Conservation (phyloP, 2,888 invertebrate species). For the Brachynemurus nebulosus region DNA sequence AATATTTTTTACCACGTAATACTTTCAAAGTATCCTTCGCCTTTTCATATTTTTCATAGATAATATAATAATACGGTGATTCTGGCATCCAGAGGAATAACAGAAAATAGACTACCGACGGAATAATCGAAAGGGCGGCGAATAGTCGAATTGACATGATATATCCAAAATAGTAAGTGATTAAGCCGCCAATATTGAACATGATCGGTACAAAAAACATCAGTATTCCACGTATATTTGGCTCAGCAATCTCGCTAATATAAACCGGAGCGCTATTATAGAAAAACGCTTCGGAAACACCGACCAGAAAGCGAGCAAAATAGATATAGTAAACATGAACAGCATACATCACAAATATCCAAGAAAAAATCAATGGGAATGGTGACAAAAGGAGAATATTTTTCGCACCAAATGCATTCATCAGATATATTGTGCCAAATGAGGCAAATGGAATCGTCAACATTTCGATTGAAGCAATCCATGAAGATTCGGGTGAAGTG, state of each 20-base stretch:
- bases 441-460: background rate
- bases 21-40: slow-evolving; percentile 31
- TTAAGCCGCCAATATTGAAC: slow-evolving; percentile 26
- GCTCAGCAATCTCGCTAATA: slow-evolving; percentile 37
- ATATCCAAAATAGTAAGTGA: slow-evolving; percentile 26
- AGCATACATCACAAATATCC: slow-evolving; percentile 1
- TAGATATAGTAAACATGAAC: background rate
- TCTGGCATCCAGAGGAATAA: slow-evolving; percentile 35
- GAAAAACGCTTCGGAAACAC: background rate
- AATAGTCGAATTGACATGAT: slow-evolving; percentile 30
- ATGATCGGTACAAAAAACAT: slow-evolving; percentile 33
- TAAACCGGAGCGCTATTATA: slow-evolving; percentile 32
- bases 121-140: slow-evolving; percentile 28
- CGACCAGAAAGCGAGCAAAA: slow-evolving; percentile 3
- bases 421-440: background rate
- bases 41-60: slow-evolving; percentile 25
- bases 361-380: slow-evolving; percentile 4
- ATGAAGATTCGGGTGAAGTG: background rate
- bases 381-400: background rate
- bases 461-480: slow-evolving; percentile 1
- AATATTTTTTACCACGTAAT: slow-evolving; percentile 26
- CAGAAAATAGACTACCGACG: slow-evolving; percentile 28
- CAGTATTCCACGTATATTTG: slow-evolving; percentile 34
- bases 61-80: slow-evolving; percentile 32
- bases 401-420: slow-evolving; percentile 6